Conservation (phyloP, 2,797 vertebrate species). For the Sebastes taczanowskii region DNA sequence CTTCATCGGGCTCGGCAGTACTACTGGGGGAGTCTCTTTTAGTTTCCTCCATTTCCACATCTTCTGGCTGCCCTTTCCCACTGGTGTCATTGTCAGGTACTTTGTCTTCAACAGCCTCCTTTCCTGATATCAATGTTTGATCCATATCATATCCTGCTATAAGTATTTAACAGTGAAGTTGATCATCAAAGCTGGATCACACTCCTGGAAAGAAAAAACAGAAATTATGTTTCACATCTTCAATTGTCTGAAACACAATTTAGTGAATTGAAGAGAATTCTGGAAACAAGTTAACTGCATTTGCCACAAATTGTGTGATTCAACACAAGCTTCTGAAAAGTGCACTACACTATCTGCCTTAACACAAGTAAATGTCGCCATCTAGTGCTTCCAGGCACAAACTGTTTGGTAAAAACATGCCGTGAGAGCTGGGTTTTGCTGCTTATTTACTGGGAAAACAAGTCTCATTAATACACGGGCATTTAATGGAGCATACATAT, state of each 20-base stretch:
- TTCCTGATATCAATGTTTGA: slow-evolving; percentile 56
- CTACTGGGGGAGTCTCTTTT: slow-evolving; percentile 49
- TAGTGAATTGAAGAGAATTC: not conserved
- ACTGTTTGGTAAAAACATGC: slow-evolving; percentile 1
- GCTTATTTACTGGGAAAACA: not conserved
- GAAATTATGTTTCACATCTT: not conserved
- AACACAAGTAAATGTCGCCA: slow-evolving; percentile 70
- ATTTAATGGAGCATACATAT: not conserved
- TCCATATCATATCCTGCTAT: slow-evolving; percentile 67
- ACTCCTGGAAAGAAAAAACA: slow-evolving; percentile 38
- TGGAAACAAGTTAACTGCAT: not conserved
- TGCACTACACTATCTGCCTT: not conserved
- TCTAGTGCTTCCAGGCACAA: slow-evolving; percentile 70
- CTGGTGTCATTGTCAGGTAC: slow-evolving; percentile 48
- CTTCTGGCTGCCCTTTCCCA: slow-evolving; percentile 25
- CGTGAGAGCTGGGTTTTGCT: not conserved
- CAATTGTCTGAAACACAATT: slow-evolving; percentile 6
- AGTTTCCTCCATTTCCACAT: slow-evolving; percentile 49
- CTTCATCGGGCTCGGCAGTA: slow-evolving; percentile 51
- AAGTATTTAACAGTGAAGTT: slow-evolving; percentile 10
- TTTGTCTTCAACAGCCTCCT: slow-evolving; percentile 47
- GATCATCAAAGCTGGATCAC: slow-evolving; percentile 33
- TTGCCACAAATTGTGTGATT: not conserved
- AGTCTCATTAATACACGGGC: not conserved
- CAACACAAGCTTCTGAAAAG: slow-evolving; percentile 10